A percentile compares a stretch with the other conserved stretches of the same genome.
Evolutionary conservation across 2,797 vertebrate genomes (phyloP).

Genomic region (Tokudaia tokunoshimensis): DNA sequence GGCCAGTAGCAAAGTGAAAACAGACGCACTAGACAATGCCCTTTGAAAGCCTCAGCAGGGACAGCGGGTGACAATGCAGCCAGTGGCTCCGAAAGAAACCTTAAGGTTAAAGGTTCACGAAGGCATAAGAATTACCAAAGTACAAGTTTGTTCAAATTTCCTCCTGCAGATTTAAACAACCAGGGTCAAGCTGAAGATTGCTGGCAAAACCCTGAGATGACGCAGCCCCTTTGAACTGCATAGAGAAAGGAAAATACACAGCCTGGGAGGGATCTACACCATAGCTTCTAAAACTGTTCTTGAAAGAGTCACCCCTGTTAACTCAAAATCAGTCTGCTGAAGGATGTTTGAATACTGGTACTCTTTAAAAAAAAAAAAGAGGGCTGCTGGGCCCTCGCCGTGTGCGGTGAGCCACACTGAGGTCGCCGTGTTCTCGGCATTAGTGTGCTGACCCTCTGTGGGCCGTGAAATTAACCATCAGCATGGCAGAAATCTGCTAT

Average conservation of each 20-base stretch:
- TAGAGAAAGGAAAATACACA: conserved; percentile 32
- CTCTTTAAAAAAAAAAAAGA: conserved; percentile 70
- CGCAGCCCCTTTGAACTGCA: conserved; percentile 83
- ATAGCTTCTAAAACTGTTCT: conserved; percentile 79
- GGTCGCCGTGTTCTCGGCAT: conserved; percentile 85
- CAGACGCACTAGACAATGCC: conserved; percentile 87
- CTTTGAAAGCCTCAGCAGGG: conserved; percentile 88
- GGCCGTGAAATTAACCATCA: conserved; percentile 90
- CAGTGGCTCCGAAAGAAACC: conserved; percentile 86
- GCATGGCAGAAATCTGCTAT: conserved; percentile 88
- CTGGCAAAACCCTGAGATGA: conserved; percentile 80
- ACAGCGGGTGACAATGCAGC: conserved; percentile 86
- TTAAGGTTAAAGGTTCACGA: conserved; percentile 90
- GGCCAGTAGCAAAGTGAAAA: conserved; percentile 90
- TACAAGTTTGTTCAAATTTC: conserved; percentile 87
- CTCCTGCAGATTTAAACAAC: conserved; percentile 86
- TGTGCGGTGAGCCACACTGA: conserved; percentile 75
- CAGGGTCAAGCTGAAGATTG: conserved; percentile 87
- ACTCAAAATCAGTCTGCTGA: conserved; percentile 76
- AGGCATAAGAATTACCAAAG: conserved; percentile 88
- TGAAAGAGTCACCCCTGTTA: conserved; percentile 82
- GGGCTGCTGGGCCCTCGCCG: neutral
- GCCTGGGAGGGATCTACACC: conserved; percentile 74
- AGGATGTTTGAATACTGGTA: conserved; percentile 82
- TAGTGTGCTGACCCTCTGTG: conserved; percentile 88